These are phyloP conservation scores for Hirudinaria manillensis DNA, from an alignment of 2,888 invertebrate species.

Conservation along the genomic window DNA sequence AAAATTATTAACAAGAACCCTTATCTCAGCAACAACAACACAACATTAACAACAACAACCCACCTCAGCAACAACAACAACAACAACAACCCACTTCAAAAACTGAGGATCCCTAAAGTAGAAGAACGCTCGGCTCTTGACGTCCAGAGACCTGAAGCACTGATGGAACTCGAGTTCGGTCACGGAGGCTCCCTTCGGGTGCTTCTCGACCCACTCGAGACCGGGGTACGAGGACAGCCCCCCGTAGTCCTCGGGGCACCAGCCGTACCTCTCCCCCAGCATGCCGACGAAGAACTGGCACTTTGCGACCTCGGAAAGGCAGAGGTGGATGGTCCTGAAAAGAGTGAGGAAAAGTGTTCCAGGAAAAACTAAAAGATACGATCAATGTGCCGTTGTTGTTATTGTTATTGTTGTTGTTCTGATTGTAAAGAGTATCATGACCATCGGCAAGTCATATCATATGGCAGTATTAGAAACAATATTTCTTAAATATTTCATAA, in stretches of 20 bases:
- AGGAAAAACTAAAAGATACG: neutral
- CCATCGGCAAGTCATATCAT: too few species aligned
- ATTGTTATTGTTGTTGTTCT: too few species aligned
- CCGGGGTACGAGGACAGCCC: constrained; percentile 48
- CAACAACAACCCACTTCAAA: constrained; percentile 35
- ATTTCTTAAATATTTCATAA: too few species aligned
- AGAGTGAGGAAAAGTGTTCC: neutral
- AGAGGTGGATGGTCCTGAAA: constrained; percentile 52
- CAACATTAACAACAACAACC: too few species aligned
- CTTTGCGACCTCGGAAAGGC: constrained; percentile 52
- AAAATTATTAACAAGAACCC: too few species aligned
- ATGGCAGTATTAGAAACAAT: too few species aligned
- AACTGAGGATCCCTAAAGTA: constrained; percentile 49
- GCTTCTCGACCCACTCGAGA: constrained; percentile 49
- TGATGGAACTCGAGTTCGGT: constrained; percentile 55
- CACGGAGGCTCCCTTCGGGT: constrained; percentile 50
- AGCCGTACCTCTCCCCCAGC: constrained; percentile 55
- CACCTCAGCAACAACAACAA: too few species aligned
- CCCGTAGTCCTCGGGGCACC: constrained; percentile 46
- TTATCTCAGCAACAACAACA: too few species aligned
- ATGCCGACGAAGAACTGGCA: constrained; percentile 56
- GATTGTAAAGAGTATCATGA: too few species aligned
- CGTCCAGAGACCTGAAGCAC: constrained; percentile 14
- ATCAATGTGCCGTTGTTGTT: too few species aligned
- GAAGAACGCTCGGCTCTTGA: constrained; percentile 50